phyloP scores from a whole-genome alignment of 2,888 invertebrate genomes.

The Mycogona germanica region DNA sequence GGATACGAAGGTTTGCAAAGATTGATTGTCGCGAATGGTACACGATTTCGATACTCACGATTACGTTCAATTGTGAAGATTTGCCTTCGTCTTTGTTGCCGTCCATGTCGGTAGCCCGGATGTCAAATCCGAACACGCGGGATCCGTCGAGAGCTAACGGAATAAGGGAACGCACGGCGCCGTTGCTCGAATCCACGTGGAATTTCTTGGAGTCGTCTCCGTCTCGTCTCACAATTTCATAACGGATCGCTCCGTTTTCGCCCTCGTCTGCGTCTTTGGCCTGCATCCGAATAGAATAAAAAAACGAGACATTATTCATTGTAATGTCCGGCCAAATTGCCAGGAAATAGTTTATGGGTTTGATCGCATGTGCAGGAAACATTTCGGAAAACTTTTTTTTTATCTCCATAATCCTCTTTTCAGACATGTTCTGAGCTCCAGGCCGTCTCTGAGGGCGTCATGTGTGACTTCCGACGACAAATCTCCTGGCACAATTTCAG shows the following conservation, averaged over 20 bases:
- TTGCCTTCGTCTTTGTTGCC: conserved; percentile 72
- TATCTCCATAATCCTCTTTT: no score
- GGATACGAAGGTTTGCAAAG: no score
- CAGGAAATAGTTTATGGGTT: no score
- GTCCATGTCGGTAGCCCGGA: conserved; percentile 68
- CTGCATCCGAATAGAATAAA: conserved; percentile 34
- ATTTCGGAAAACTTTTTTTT: no score
- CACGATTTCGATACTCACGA: conserved; percentile 49
- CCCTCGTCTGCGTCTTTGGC: conserved; percentile 64
- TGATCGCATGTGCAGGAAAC: no score
- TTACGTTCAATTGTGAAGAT: conserved; percentile 71
- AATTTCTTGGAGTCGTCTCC: conserved; percentile 63
- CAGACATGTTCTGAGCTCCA: no score
- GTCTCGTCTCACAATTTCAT: conserved; percentile 49
- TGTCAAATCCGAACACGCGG: conserved; percentile 70
- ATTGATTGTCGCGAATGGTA: no score
- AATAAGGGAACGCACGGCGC: conserved; percentile 59
- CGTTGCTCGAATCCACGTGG: conserved; percentile 60
- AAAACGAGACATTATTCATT: no score
- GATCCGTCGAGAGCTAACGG: conserved; percentile 56
- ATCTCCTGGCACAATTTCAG: no score
- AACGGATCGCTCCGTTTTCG: conserved; percentile 62
- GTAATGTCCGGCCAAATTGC: no score
- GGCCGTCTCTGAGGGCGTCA: no score
- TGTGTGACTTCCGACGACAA: no score